These are phyloP conservation scores for Picus viridis DNA, from an alignment of 2,797 vertebrate genomes.

Conservation along the genomic window DNA sequence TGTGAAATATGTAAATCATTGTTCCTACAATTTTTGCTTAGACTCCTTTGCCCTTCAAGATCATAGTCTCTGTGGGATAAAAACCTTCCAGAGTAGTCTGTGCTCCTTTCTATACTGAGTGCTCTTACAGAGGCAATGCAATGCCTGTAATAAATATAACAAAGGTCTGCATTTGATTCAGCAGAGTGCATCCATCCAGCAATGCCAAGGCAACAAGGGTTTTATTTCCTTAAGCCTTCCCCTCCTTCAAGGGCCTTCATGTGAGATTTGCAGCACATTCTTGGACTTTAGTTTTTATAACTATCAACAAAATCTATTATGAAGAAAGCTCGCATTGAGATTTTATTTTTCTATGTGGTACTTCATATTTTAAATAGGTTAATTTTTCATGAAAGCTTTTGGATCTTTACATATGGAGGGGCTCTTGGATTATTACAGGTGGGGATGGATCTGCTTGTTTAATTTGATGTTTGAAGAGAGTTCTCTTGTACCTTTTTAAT, in stretches of 20 bases:
- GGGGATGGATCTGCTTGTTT: neutral
- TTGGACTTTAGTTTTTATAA: neutral
- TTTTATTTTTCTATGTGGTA: neutral
- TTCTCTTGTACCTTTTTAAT: neutral
- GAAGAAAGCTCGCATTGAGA: neutral
- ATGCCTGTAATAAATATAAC: neutral
- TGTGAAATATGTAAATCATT: neutral
- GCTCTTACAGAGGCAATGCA: neutral
- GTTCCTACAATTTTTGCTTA: neutral
- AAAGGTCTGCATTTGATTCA: neutral
- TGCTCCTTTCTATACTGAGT: neutral
- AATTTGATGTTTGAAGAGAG: neutral
- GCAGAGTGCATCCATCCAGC: neutral
- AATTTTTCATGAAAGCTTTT: neutral
- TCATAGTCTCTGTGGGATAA: neutral
- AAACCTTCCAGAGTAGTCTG: neutral
- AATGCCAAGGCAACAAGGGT: rapidly evolving
- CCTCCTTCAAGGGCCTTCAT: neutral
- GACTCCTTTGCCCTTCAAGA: neutral
- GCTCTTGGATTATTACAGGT: neutral
- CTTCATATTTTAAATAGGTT: neutral
- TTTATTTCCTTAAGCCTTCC: neutral
- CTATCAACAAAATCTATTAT: neutral
- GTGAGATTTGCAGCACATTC: neutral
- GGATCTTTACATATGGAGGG: neutral